Percentiles rank a stretch among this genome's conserved stretches.
phyloP scores from a whole-genome alignment of 2,888 invertebrate species.

The Temnothorax rugatulus region DNA sequence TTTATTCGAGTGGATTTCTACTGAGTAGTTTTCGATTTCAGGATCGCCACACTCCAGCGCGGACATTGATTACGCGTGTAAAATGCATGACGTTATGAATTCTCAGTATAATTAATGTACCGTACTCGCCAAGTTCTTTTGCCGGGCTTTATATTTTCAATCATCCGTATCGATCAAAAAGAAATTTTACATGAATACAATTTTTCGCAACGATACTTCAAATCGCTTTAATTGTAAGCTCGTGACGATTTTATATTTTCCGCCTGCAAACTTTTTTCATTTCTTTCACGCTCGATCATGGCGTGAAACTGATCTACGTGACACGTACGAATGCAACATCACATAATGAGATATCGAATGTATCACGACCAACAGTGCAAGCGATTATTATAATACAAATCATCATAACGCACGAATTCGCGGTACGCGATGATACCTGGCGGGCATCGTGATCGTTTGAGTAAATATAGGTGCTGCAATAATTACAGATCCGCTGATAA shows the following conservation, averaged over 20 bases:
- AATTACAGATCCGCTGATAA: neutral
- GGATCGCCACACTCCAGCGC: conserved; percentile 12
- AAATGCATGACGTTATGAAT: neutral
- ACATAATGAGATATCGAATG: neutral
- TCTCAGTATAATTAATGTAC: neutral
- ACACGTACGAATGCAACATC: neutral
- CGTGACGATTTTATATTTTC: neutral
- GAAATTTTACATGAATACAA: neutral
- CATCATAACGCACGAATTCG: neutral
- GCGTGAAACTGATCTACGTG: neutral
- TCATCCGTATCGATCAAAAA: neutral
- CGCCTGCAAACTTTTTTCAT: neutral
- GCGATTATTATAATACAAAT: conserved; percentile 17
- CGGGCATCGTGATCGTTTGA: neutral
- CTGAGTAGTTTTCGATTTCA: neutral
- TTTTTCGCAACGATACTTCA: neutral
- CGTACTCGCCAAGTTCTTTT: neutral
- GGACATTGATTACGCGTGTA: neutral
- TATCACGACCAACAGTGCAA: neutral
- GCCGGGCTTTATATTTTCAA: neutral
- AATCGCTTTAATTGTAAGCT: neutral
- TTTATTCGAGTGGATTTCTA: neutral
- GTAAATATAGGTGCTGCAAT: neutral
- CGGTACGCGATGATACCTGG: neutral
- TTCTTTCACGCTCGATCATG: neutral